Percentiles rank a stretch among this genome's conserved stretches.
phyloP scores from a whole-genome alignment of 2,888 invertebrate genomes.

The Clusia tigrina region DNA sequence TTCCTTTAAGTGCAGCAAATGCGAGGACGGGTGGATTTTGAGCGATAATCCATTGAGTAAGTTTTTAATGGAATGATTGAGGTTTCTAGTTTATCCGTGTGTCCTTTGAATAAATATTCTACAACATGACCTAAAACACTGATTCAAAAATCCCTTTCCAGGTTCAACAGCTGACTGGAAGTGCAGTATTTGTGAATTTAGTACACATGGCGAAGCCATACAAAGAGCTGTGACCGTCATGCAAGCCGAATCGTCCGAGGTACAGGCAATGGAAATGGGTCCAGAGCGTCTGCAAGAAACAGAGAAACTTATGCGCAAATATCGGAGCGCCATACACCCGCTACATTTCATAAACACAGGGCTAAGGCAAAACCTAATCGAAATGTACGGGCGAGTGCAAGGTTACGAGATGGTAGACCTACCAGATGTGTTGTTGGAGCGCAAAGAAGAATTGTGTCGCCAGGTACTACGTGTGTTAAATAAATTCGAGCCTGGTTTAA shows the following conservation, averaged over 20 bases:
- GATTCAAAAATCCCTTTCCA: conserved; percentile 26
- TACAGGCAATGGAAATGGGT: conserved; percentile 70
- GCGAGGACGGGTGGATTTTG: conserved; percentile 75
- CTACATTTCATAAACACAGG: conserved; percentile 76
- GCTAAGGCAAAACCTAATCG: conserved; percentile 74
- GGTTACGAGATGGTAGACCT: conserved; percentile 77
- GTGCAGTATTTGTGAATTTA: conserved; percentile 70
- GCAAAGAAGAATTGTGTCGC: conserved; percentile 78
- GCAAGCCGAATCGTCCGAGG: conserved; percentile 73
- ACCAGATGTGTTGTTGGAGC: conserved; percentile 75
- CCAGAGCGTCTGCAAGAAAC: conserved; percentile 71
- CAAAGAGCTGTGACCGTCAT: conserved; percentile 71
- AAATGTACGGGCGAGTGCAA: conserved; percentile 80
- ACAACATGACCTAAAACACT: background rate
- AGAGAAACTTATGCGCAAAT: conserved; percentile 72
- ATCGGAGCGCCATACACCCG: conserved; percentile 78
- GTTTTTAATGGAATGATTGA: conserved; percentile 31
- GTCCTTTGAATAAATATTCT: background rate
- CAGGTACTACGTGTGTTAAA: conserved; percentile 74
- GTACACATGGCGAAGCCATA: conserved; percentile 70
- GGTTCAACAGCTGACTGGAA: conserved; percentile 55
- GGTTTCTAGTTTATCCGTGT: background rate
- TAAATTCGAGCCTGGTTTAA: conserved; percentile 79
- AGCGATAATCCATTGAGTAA: conserved; percentile 74
- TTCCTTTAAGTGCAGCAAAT: conserved; percentile 78